Conservation (phyloP, 2,888 invertebrate genomes). For the Lobophora halterata region DNA sequence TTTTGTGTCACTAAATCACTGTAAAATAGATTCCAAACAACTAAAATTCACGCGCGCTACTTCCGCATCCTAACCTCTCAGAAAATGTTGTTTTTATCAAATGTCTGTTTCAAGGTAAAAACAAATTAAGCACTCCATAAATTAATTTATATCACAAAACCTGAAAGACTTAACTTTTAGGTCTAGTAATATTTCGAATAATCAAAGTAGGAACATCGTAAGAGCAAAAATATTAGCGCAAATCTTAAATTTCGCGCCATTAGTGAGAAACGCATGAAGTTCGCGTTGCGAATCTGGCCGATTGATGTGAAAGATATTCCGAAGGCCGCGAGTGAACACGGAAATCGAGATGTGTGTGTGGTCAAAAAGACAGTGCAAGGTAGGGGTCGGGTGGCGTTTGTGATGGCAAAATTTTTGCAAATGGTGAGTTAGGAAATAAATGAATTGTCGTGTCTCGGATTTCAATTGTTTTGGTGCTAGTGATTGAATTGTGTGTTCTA, state of each 20-base stretch:
- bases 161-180: too few relatives aligned
- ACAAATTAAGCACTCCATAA: background rate
- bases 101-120: constrained; percentile 19
- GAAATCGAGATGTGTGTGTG: constrained; percentile 82
- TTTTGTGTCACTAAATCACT: too few relatives aligned
- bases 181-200: too few relatives aligned
- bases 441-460: constrained; percentile 59
- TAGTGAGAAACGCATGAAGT: constrained; percentile 73
- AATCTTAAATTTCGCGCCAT: constrained; percentile 74
- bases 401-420: constrained; percentile 89
- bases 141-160: background rate
- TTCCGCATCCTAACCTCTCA: constrained; percentile 63
- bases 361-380: constrained; percentile 86
- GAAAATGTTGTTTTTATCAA: constrained; percentile 30
- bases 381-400: constrained; percentile 89
- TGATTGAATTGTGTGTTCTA: constrained; percentile 64
- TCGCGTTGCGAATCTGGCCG: constrained; percentile 82
- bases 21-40: constrained; percentile 2
- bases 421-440: constrained; percentile 86
- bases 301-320: constrained; percentile 84
- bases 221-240: constrained; percentile 34
- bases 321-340: constrained; percentile 84
- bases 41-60: constrained; percentile 31
- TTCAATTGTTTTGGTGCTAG: constrained; percentile 64
- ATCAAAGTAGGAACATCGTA: too few relatives aligned